These are phyloP conservation scores for Lasiurus cinereus DNA, from an alignment of 2,113 vertebrate species.

Conservation along the genomic window DNA sequence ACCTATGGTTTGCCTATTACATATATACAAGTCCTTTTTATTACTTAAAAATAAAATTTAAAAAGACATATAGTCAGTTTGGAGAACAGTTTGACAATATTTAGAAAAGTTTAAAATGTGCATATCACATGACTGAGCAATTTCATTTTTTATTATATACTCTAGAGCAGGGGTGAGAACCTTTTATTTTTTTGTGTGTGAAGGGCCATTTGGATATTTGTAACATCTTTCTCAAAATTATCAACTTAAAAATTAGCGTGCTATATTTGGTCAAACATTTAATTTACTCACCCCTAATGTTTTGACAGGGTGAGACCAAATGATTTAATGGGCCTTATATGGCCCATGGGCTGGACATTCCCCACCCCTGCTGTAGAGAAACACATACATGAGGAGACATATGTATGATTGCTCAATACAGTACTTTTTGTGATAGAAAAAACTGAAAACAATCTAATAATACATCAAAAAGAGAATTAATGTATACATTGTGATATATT, in stretches of 20 bases:
- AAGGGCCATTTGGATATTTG: too few relatives aligned
- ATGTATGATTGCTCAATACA: not conserved
- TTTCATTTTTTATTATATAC: not conserved
- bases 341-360: too few relatives aligned
- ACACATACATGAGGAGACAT: not conserved
- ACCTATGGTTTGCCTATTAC: not conserved
- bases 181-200: too few relatives aligned
- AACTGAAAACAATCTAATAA: constrained; percentile 40
- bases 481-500: not conserved
- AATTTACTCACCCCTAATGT: too few relatives aligned
- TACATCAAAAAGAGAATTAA: constrained; percentile 22
- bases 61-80: constrained; percentile 20
- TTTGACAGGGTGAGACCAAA: too few relatives aligned
- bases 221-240: too few relatives aligned
- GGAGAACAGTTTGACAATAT: not conserved
- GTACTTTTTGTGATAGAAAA: not conserved
- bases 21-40: not conserved
- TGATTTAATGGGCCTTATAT: too few relatives aligned
- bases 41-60: constrained; percentile 40
- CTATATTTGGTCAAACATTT: too few relatives aligned
- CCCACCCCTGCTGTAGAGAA: not conserved
- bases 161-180: not conserved
- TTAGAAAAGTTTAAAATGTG: constrained; percentile 30
- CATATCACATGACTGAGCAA: not conserved
- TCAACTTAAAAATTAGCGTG: too few relatives aligned